Base-by-base conservation (phyloP, 2,113 vertebrate species). In the Circaetus gallicus region DNA sequence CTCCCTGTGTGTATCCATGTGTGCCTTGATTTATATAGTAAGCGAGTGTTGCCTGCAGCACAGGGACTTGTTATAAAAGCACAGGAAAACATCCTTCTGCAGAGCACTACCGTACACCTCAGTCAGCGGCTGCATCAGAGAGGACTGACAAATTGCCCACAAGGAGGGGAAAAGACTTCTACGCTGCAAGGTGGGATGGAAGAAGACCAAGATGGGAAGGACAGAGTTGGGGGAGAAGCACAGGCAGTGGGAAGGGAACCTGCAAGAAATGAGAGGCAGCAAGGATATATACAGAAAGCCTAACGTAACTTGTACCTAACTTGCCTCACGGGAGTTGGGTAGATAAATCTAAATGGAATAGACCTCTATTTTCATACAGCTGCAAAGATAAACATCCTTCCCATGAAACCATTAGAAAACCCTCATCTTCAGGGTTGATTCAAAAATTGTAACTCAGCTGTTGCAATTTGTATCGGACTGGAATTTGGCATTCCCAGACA, bases 391-490 rank as follows among this genome's bases (percentile, higher is more conserved):
- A 98, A 96, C 79, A 93, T 53, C 77, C 66, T 97, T 97, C 95
- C 91, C 94, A 94, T 85, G 69, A 95, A 96, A 96, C 82, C n/a
- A 84, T 81, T 89, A 95, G 67, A 97, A 97, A 70, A n/a, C 84
- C 50, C 28, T 94, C 79, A 77, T 90, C 94, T 97, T 95, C 69
- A 89, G 82, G 90, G 97, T 61, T 94, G 89, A 95, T 96, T 97
- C 94, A 95, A 96, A 98, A 97, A 96, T 71, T 90, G 36, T 80
- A 96, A 93, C 73, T 97, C 95, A 97, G 97, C 95, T 97, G 95
- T 93, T 98, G 76, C 62, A 94, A 86, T 94, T 89, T 91, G 76
- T 86, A 76, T 88, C 13, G 32, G 92, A 93, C 77, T 91, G 84
- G 93, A 96, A 97, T 96, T 95, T 98, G 94, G 96, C 97, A 96